Base-by-base conservation (phyloP, 1,140 invertebrate species). In the Drosophila burlai region DNA sequence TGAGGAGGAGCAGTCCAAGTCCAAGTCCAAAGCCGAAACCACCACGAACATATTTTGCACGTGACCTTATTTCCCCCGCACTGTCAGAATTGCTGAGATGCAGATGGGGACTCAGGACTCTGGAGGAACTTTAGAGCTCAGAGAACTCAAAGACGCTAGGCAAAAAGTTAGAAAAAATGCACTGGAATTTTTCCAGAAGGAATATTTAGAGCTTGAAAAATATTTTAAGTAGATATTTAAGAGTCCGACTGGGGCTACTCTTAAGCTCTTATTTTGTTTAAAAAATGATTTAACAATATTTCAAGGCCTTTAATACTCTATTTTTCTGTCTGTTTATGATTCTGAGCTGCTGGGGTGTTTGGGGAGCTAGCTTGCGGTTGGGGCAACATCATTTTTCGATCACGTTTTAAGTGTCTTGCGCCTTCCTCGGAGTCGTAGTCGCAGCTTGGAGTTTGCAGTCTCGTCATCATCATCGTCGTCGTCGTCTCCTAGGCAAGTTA, bases 341-440 rank as follows among this genome's bases (percentile, higher is more conserved):
- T 58, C 62, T 80, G 47, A 46, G 49, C 64, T 60, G 46, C 68
- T 81, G 76, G 74, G 63, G 67, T 74, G 75, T 59, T 62, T 87
- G 67, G 60, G 49, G 59, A 71, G 66, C 55, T 78, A 47, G 60
- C 63, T 77, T 83, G 76, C 65, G 76, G 67, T 75, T 85, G 80
- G 67, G 55, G 62, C 85, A 90, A 89, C 85, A 89, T 90, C 85
- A 89, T 85, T 89, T 89, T 89, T 90, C 85, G 85, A 89, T 89
- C 85, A 89, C 85, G 85, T 89, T 89, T 89, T 89, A 90, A 89
- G 85, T 89, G 85, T 89, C 85, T 89, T 89, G 84, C 84, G 84
- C 85, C 81, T 80, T 82, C 85, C 69, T 90, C 64, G 85, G 76
- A 85, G 63, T 76, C 83, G 36, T 5, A 74, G 54, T 29, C 24